These are phyloP conservation scores for Thereva nobilitata DNA, from an alignment of 2,888 invertebrate genomes.

Conservation along the genomic window DNA sequence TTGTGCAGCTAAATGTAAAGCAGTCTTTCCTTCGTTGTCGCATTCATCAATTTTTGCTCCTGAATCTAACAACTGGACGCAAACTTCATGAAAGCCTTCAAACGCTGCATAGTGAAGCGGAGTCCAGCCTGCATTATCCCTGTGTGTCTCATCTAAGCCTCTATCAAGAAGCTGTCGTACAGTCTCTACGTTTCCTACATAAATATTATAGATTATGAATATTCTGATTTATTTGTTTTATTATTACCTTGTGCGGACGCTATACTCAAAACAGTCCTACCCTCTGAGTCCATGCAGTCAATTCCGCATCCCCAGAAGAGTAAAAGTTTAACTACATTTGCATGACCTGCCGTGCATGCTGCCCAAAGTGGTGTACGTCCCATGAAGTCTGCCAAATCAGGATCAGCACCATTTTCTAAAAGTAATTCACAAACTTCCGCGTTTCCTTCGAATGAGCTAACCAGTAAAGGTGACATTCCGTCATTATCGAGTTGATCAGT, in stretches of 20 bases:
- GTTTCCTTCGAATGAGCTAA: constrained; percentile 91
- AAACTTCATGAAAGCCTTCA: constrained; percentile 67
- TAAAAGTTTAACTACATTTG: constrained; percentile 79
- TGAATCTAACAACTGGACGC: constrained; percentile 68
- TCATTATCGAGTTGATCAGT: constrained; percentile 84
- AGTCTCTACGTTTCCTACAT: constrained; percentile 75
- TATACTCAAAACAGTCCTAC: constrained; percentile 84
- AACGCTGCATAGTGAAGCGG: constrained; percentile 95
- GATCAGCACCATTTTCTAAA: constrained; percentile 89
- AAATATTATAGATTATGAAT: constrained; percentile 11
- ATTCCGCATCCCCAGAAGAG: constrained; percentile 96
- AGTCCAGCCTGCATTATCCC: constrained; percentile 97
- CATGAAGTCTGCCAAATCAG: constrained; percentile 80
- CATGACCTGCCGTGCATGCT: constrained; percentile 90
- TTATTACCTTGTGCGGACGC: constrained; percentile 77
- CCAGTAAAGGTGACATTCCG: constrained; percentile 83
- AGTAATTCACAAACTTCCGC: constrained; percentile 89
- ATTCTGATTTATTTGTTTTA: neutral
- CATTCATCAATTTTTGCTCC: constrained; percentile 87
- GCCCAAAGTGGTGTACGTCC: constrained; percentile 90
- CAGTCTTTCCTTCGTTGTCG: constrained; percentile 89
- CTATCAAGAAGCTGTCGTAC: constrained; percentile 86
- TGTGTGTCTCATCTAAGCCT: constrained; percentile 82
- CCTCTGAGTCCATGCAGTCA: constrained; percentile 92
- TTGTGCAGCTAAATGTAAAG: constrained; percentile 86